Conservation (phyloP, 2,797 vertebrate genomes). For the Pseudochirops corinnae region DNA sequence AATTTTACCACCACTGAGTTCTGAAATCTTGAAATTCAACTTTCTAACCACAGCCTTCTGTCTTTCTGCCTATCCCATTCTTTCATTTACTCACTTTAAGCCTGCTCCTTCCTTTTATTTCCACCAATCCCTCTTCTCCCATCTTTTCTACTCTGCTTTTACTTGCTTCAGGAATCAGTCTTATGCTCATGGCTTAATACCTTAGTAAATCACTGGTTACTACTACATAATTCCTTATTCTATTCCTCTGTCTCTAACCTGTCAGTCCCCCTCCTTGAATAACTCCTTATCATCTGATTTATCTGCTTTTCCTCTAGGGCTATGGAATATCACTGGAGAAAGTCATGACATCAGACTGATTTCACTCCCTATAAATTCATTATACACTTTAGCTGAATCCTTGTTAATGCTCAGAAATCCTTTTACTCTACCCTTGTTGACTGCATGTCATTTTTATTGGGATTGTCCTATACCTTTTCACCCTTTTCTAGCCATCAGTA, state of each 20-base stretch:
- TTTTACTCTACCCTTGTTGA: not conserved
- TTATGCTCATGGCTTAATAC: not conserved
- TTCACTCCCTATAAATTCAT: not conserved
- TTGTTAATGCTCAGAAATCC: not conserved
- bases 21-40: not conserved
- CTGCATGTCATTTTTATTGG: not conserved
- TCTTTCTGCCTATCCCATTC: not conserved
- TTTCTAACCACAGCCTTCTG: not conserved
- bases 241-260: not conserved
- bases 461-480: not conserved
- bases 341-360: not conserved
- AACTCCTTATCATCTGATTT: not conserved
- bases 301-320: not conserved
- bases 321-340: not conserved
- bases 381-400: not conserved
- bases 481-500: not conserved
- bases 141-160: not conserved
- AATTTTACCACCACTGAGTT: not conserved
- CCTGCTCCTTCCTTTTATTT: not conserved
- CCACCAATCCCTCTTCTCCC: not conserved
- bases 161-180: not conserved
- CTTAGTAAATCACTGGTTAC: not conserved
- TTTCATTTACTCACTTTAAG: not conserved
- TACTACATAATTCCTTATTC: not conserved
- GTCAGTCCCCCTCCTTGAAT: not conserved